Evolutionary conservation across 2,888 invertebrate genomes (phyloP).

Genomic region (Thecocarcelia acutangulata): DNA sequence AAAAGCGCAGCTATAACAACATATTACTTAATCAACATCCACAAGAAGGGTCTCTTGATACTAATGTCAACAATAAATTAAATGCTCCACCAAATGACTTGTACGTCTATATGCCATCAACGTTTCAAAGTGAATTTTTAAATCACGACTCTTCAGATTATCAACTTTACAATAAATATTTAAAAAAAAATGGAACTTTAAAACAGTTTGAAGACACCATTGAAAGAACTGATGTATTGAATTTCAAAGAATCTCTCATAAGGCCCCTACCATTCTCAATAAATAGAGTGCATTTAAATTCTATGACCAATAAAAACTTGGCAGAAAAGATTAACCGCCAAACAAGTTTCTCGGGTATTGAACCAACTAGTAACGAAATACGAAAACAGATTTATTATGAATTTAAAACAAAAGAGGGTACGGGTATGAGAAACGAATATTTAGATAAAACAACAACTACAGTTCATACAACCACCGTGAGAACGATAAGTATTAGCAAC

Average conservation of each 20-base stretch:
- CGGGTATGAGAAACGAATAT: neutral
- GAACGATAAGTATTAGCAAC: neutral
- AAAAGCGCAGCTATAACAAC: conserved; percentile 72
- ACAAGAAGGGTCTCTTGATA: neutral
- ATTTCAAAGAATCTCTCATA: neutral
- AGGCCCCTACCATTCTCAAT: conserved; percentile 7
- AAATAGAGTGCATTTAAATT: conserved; percentile 18
- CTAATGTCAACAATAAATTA: conserved; percentile 13
- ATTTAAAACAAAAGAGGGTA: neutral
- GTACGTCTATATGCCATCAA: conserved; percentile 73
- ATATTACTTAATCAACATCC: conserved; percentile 49
- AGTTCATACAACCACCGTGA: neutral
- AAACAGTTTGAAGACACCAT: neutral
- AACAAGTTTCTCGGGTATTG: neutral
- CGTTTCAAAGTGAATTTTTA: conserved; percentile 71
- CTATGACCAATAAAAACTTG: conserved; percentile 1
- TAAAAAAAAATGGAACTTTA: conserved; percentile 19
- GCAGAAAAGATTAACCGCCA: neutral
- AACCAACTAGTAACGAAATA: neutral
- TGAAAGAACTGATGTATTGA: neutral
- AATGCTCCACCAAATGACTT: conserved; percentile 26
- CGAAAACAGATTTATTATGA: conserved; percentile 13
- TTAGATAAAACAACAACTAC: neutral
- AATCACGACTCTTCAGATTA: conserved; percentile 11
- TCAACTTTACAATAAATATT: conserved; percentile 30